Evolutionary conservation across 1,140 invertebrate genomes (phyloP), one percentile per base, ranked within the genome.

Genomic region (Dufourea novaeangliae): DNA sequence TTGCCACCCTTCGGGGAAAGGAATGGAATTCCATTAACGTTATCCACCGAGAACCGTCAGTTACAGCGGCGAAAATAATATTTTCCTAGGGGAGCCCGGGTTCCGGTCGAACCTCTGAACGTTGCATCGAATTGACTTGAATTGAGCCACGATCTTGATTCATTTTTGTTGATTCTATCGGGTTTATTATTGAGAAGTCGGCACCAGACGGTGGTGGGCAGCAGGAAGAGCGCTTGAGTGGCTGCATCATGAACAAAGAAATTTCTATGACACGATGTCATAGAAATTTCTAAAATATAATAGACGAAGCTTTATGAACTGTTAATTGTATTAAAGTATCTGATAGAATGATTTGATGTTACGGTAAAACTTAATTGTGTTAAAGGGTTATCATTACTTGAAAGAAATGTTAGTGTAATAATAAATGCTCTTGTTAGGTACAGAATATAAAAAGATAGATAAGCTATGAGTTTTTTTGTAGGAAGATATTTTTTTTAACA

Each of bases 1-100:
- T 59, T 32, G 25, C 14, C 56, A 34, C 39, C 29, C 39, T 34
- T 39, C 27, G 39, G 25, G 39, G 25, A 29, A 70, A 70, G 34
- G 64, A 73, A 64, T 67, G 50, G 64, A 79, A 83, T 83, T 83
- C 80, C 52, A 83, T 83, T 83, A 83, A 56, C 72, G 72, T 75
- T 75, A 75, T 75, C 72, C 64, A 25, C 25, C 27, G 37, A 29
- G 69, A 76, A 34, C 54, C 54, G 82, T 82, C 82, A 83, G 39
- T 41, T 61, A 54, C 81, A 83, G 56, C 63, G 44, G 67, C 56
- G 57, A 50, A 73, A 71, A 83, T 78, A 77, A 81, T 83, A 82
- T 82, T 83, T 83, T 69, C 80, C 64, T 61, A 57, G 50, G 44
- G 20, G 17, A 32, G 17, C 25, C n/a, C 11, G n/a, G n/a, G n/a